Evolutionary conservation across 2,888 invertebrate genomes (phyloP).

Genomic region (Yponomeuta plumbellus): DNA sequence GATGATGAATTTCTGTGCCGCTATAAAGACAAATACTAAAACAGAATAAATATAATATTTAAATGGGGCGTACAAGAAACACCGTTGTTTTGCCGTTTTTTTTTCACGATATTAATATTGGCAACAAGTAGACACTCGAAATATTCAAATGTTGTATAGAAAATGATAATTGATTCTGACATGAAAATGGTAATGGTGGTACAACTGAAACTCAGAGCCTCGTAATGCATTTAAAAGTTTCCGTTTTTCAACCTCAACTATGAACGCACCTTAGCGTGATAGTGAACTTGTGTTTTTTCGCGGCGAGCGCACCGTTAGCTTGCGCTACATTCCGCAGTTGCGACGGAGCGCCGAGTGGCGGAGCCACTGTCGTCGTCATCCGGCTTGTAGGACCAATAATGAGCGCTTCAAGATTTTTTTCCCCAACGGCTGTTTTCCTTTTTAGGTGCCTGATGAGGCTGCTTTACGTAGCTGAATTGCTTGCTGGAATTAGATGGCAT

Average conservation of each 20-base stretch:
- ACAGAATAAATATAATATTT: too few species aligned
- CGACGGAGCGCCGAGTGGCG: constrained; percentile 45
- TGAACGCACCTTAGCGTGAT: constrained; percentile 45
- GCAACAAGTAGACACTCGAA: too few species aligned
- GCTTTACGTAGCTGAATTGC: background rate
- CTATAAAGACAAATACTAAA: too few species aligned
- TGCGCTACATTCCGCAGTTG: constrained; percentile 72
- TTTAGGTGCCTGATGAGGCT: constrained; percentile 4
- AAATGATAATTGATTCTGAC: too few species aligned
- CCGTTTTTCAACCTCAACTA: background rate
- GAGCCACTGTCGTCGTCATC: constrained; percentile 40
- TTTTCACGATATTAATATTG: too few species aligned
- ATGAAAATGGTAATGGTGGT: too few species aligned
- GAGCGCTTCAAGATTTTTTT: background rate
- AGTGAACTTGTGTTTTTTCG: constrained; percentile 76
- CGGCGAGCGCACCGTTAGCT: constrained; percentile 65
- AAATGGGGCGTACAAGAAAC: too few species aligned
- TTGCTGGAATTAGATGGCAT: background rate
- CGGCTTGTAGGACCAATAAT: constrained; percentile 9
- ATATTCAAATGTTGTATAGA: too few species aligned
- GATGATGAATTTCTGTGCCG: too few species aligned
- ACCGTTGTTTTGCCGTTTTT: too few species aligned
- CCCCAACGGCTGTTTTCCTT: constrained; percentile 6
- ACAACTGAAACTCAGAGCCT: too few species aligned
- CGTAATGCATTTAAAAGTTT: background rate